Conservation (phyloP, 2,888 invertebrate species). For the Temnothorax unifasciatus region DNA sequence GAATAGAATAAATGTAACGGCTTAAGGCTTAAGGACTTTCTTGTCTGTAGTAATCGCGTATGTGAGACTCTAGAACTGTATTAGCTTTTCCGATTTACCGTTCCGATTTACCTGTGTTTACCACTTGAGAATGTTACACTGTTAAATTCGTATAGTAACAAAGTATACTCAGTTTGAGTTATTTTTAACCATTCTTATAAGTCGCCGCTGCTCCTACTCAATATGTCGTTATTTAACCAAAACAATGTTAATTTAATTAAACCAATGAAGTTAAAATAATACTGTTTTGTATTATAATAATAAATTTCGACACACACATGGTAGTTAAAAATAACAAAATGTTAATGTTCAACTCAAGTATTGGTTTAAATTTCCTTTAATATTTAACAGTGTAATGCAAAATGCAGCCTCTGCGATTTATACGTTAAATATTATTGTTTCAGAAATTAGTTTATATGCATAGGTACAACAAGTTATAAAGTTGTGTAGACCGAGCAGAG, state of each 20-base stretch:
- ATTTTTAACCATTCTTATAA: no score
- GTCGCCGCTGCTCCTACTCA: no score
- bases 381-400: constrained; percentile 55
- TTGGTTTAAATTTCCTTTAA: no score
- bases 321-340: no score
- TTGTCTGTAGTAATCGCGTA: constrained; percentile 61
- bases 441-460: constrained; percentile 20
- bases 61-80: constrained; percentile 48
- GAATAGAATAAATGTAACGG: constrained; percentile 67
- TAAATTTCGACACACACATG: no score
- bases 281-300: no score
- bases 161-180: no score
- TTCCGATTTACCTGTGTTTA: constrained; percentile 54
- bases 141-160: no score
- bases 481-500: background rate
- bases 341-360: no score
- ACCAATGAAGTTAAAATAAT: no score
- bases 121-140: constrained; percentile 52
- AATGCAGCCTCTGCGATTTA: constrained; percentile 64
- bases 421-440: constrained; percentile 64
- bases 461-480: background rate
- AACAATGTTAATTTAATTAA: no score
- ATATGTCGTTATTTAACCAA: no score
- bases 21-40: constrained; percentile 67
- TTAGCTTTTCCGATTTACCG: constrained; percentile 73